Evolutionary conservation across 1,140 invertebrate genomes (phyloP), one percentile per base, ranked within the genome.

Genomic region (Tribolium madens): DNA sequence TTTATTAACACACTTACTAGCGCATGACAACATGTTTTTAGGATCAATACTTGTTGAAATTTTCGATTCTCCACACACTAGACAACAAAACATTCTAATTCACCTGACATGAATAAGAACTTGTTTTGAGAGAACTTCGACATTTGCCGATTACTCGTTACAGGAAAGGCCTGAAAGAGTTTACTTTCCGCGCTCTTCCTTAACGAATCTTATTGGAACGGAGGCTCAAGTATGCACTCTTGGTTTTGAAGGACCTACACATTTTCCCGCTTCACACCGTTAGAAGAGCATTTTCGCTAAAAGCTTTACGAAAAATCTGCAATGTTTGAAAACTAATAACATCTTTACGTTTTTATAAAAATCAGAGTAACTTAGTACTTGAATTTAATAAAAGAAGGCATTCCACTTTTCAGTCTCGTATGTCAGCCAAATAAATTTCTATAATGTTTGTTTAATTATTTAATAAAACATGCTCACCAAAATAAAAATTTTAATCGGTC

Each of bases 21-120:
- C 70, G 70, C 70, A 72, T 72, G 70, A 52, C 70, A 52, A 31
- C 31, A 26, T 72, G 42, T 52, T 72, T 48, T 72, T 48, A 26
- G 14, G 46, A 72, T 72, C 70, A 72, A 72, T 72, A 60, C 50
- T 77, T 80, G 46, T 69, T 77, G 73, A 78, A 75, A 71, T 64
- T 33, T 50, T 64, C 26, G 57, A 64, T 64, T 33, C 26, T 64
- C 57, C 6, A 3, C 26, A n/a, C 14, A 31, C 21, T 10, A 12
- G 53, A 60, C 17, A 21, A 60, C 2, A 26, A 26, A 26, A 26
- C 21, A 26, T 26, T 26, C 2, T 26, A 5, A 26, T 26, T 26
- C 21, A 26, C 21, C 3, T 36, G 33, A 36, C 33, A 42, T 42
- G 36, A 42, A 42, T 42, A 4, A 42, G n/a, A 42, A 42, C 1